Percentiles rank a stretch among this genome's conserved stretches.
Conservation (phyloP, 2,888 invertebrate species). For the Microctonus brassicae region DNA sequence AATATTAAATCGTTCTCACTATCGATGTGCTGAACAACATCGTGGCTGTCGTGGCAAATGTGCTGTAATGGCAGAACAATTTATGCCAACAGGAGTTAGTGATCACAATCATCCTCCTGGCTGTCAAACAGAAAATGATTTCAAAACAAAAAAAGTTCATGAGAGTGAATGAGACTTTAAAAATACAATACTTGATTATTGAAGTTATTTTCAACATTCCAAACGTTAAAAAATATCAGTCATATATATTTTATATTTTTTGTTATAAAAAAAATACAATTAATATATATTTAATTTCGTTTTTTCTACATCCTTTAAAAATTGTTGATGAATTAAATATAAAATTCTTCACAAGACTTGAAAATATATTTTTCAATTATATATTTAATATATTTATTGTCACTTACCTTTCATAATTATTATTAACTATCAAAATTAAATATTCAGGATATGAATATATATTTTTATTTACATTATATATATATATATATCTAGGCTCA, state of each 20-base stretch:
- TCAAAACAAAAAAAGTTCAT: conserved; percentile 56
- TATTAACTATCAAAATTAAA: background rate
- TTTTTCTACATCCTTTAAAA: no score
- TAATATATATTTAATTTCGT: background rate
- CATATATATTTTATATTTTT: background rate
- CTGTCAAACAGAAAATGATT: conserved; percentile 59
- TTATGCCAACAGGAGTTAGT: conserved; percentile 60
- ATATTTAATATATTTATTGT: background rate
- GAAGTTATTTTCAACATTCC: background rate
- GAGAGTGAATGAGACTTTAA: conserved; percentile 41
- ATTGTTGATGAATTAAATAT: background rate
- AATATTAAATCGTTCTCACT: conserved; percentile 57
- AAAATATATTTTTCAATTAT: background rate
- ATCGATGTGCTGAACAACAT: conserved; percentile 60
- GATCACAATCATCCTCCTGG: conserved; percentile 60
- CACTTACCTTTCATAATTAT: background rate
- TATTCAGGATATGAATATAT: background rate
- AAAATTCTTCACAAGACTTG: conserved; percentile 24
- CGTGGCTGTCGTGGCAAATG: conserved; percentile 61
- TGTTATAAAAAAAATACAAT: background rate
- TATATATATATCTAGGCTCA: conserved; percentile 7
- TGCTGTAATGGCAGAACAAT: conserved; percentile 59
- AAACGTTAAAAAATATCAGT: background rate
- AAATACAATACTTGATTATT: background rate
- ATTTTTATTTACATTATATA: conserved; percentile 19